Evolutionary conservation across 1,140 invertebrate genomes (phyloP).

Genomic region (Cryptotermes secundus): DNA sequence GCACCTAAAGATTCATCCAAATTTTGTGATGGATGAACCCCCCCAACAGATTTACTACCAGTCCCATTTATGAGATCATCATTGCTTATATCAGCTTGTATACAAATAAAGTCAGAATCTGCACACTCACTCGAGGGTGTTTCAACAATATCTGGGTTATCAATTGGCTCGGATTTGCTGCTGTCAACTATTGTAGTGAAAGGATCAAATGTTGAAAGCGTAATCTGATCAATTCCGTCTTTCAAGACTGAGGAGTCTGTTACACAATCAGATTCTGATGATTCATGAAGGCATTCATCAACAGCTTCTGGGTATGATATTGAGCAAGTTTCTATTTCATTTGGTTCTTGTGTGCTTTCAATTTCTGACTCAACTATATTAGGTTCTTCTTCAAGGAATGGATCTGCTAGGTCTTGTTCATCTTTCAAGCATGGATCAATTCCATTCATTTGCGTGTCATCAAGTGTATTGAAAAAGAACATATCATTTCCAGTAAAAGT

Average conservation of each 20-base stretch:
- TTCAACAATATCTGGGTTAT: neutral
- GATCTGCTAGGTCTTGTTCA: neutral
- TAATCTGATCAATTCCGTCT: neutral
- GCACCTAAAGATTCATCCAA: neutral
- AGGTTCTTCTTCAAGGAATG: neutral
- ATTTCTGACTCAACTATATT: neutral
- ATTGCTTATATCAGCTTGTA: neutral
- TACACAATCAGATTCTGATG: neutral
- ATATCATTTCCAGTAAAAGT: slow-evolving; percentile 26
- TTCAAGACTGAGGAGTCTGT: neutral
- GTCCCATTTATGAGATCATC: neutral
- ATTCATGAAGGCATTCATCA: neutral
- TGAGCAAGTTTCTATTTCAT: no score
- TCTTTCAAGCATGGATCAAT: neutral
- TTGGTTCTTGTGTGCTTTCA: neutral
- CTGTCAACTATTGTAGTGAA: slow-evolving; percentile 17
- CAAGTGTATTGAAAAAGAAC: slow-evolving; percentile 26
- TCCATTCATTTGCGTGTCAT: slow-evolving; percentile 13
- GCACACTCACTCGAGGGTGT: neutral
- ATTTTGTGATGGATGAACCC: neutral
- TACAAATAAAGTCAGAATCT: slow-evolving; percentile 11
- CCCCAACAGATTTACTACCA: neutral
- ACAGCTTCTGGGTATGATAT: no score
- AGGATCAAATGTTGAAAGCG: slow-evolving; percentile 2
- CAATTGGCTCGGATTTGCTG: slow-evolving; percentile 3